Conservation (phyloP, 2,888 invertebrate species). For the Philereme vetulata region DNA sequence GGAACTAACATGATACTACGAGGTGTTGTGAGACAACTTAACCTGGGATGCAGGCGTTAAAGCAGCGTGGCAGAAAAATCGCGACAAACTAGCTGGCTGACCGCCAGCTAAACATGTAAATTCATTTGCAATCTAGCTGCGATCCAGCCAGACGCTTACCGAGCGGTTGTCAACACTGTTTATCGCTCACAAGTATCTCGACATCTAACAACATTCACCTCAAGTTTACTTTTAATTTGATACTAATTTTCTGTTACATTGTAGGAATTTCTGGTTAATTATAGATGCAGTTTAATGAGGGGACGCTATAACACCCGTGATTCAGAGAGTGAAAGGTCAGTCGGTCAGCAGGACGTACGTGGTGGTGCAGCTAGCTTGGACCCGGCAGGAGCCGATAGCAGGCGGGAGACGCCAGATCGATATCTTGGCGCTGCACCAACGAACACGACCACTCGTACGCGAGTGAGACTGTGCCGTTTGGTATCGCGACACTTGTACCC, state of each 20-base stretch:
- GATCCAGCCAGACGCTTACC: slow-evolving; percentile 50
- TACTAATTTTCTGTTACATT: slow-evolving; percentile 16
- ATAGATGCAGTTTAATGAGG: slow-evolving; percentile 2
- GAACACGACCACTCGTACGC: slow-evolving; percentile 37
- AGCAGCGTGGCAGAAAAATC: slow-evolving; percentile 45
- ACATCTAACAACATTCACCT: slow-evolving; percentile 25
- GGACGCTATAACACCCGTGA: slow-evolving; percentile 51
- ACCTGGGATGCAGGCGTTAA: slow-evolving; percentile 47
- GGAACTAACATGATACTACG: slow-evolving; percentile 11
- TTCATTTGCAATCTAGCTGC: slow-evolving; percentile 67
- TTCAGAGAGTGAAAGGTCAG: slow-evolving; percentile 62
- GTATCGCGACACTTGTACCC: slow-evolving; percentile 32
- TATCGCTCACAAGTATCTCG: slow-evolving; percentile 39
- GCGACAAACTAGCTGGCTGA: slow-evolving; percentile 59
- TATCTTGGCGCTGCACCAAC: slow-evolving; percentile 55
- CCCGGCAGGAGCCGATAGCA: slow-evolving; percentile 15
- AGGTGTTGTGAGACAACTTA: slow-evolving; percentile 33
- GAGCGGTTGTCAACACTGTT: slow-evolving; percentile 57
- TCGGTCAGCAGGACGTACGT: slow-evolving; percentile 54
- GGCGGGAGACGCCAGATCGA: slow-evolving; percentile 32
- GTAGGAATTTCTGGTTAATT: slow-evolving; percentile 8
- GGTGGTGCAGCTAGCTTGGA: slow-evolving; percentile 29
- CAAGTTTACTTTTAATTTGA: slow-evolving; percentile 19
- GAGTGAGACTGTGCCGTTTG: slow-evolving; percentile 36
- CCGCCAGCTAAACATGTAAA: slow-evolving; percentile 70